These are phyloP conservation scores for Cancer borealis DNA, from an alignment of 2,888 invertebrate species.

Conservation along the genomic window DNA sequence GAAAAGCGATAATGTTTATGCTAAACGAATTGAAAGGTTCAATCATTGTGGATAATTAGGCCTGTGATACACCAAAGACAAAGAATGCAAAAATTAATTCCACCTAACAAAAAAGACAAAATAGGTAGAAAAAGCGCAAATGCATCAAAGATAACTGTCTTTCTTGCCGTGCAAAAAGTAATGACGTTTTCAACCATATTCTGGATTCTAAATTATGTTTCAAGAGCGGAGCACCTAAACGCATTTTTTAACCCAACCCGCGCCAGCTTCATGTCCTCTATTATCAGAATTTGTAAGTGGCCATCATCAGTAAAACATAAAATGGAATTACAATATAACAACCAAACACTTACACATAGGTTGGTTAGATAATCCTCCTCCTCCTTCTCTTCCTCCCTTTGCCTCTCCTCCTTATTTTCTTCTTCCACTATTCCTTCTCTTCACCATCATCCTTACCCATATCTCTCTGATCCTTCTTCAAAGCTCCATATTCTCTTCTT, in stretches of 20 bases:
- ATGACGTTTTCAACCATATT: not conserved
- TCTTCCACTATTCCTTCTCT: not conserved
- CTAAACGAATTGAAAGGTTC: not conserved
- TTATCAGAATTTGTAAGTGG: not conserved
- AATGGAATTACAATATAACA: not conserved
- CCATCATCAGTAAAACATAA: not conserved
- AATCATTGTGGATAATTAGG: not conserved
- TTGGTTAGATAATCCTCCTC: not conserved
- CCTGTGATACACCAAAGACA: not conserved
- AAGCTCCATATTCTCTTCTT: not conserved
- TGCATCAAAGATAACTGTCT: not conserved
- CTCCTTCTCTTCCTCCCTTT: not conserved
- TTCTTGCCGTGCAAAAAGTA: not conserved
- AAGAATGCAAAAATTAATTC: not conserved
- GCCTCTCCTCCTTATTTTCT: not conserved
- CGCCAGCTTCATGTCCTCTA: not conserved
- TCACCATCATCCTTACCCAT: not conserved
- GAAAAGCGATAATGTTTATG: not conserved
- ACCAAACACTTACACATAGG: not conserved
- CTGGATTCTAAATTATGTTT: not conserved
- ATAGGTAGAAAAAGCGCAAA: not conserved
- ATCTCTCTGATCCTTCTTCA: not conserved
- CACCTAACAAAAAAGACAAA: not conserved
- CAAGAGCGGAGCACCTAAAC: not conserved
- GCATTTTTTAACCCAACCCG: not conserved